A percentile compares a stretch with the other conserved stretches of the same genome.
Conservation (phyloP, 2,113 vertebrate species). For the Archilochus colubris region DNA sequence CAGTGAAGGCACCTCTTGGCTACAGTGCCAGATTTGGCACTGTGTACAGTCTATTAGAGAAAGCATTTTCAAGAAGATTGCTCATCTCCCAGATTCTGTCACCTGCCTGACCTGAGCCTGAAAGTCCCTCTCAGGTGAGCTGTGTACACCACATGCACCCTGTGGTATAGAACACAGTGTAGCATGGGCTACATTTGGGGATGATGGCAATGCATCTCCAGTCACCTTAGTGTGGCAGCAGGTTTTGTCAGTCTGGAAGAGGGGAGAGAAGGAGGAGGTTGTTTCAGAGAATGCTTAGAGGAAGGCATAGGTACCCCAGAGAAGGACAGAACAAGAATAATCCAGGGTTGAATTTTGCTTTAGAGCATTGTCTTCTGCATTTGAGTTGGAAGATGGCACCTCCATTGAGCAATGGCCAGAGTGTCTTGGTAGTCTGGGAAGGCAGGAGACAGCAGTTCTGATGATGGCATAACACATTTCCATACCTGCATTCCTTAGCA, state of each 20-base stretch:
- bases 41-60: not conserved
- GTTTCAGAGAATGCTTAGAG: not conserved
- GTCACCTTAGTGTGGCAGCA: not conserved
- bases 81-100: not conserved
- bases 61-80: not conserved
- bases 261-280: not conserved
- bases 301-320: not conserved
- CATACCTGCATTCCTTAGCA: not conserved
- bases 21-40: not conserved
- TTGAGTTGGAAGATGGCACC: not conserved
- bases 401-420: not conserved
- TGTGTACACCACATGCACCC: accelerated
- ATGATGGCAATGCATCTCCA: not conserved
- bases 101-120: not conserved
- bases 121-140: not conserved
- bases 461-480: accelerated
- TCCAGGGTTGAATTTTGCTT: not conserved
- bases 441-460: not conserved
- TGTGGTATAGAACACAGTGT: not conserved
- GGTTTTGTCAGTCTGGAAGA: not conserved
- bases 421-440: not conserved
- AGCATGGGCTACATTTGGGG: not conserved
- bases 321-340: not conserved
- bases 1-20: not conserved
- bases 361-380: not conserved